Percentiles rank a stretch among this genome's conserved stretches.
These are phyloP conservation scores for Gymnoscelis rufifasciata DNA, from an alignment of 2,888 invertebrate genomes.

Conservation along the genomic window DNA sequence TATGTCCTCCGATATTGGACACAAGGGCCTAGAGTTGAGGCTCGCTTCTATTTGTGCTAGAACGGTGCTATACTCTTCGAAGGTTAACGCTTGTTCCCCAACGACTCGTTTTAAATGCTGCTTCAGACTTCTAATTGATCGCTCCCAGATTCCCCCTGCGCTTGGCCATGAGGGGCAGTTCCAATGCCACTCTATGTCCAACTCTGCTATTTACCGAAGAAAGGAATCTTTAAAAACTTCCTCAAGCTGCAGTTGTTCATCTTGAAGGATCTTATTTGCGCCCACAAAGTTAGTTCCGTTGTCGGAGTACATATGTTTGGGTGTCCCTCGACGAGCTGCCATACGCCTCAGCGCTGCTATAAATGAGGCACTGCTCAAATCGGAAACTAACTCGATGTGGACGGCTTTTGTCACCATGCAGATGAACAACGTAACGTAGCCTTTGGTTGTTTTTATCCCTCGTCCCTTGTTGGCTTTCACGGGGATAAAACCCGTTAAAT, in stretches of 20 bases:
- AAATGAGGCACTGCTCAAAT: not conserved
- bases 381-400: not conserved
- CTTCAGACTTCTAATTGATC: slow-evolving; percentile 20
- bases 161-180: not conserved
- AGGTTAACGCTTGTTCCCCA: slow-evolving; percentile 6
- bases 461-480: not conserved
- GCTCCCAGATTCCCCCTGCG: slow-evolving; percentile 20
- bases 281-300: slow-evolving; percentile 1
- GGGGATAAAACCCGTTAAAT: not conserved
- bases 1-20: not conserved
- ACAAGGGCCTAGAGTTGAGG: not conserved
- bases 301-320: not conserved
- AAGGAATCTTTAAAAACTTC: not conserved
- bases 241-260: not conserved
- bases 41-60: slow-evolving; percentile 2
- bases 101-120: slow-evolving; percentile 8
- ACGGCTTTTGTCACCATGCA: not conserved
- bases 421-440: not conserved
- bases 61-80: slow-evolving; percentile 5
- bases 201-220: not conserved
- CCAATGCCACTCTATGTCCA: not conserved
- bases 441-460: not conserved
- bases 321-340: not conserved
- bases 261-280: not conserved
- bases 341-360: not conserved